Base-by-base conservation (phyloP, 1,140 invertebrate genomes). In the Maniola jurtina region DNA sequence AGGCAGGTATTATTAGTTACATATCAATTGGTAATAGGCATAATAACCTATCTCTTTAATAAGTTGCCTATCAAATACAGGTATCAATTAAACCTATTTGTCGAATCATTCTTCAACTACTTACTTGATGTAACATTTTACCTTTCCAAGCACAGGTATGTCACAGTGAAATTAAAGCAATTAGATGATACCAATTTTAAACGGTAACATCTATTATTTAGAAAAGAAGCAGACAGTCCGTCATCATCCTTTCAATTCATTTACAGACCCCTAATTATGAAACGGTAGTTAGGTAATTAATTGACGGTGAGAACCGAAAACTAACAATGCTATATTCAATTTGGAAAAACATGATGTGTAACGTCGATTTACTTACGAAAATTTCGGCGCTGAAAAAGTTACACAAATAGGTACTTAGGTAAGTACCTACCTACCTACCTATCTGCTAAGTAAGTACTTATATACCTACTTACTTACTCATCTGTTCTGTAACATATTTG, bases 241-340 rank as follows among this genome's bases (percentile, higher is more conserved):
- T 80, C 65, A 83, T 85, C 83, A 83, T 88, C 79, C 72, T 80
- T 82, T 84, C 80, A 78, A 80, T 79, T 81, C 79, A 79, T 82
- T 81, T 80, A 83, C 77, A 70, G 78, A 70, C 77, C 76, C 72
- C 75, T 81, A 83, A 86, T 88, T 84, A 83, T 73, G 72, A 77
- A 81, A 84, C 79, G 66, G 76, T 78, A 75, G 81, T 82, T 84
- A 77, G 80, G 79, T 76, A 85, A 86, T 88, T 88, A 88, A 86
- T 79, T 79, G 78, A 71, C 71, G 78, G 85, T 88, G 84, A 84
- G 85, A 88, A 86, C 81, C 76, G 54, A 85, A 86, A 84, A 78
- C 81, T 77, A 80, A 88, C 86, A 64, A 64, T 64, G 34, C 62
- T 70, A 65, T 66, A 66, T 66, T 70, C 47, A 55, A 70, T 66